These are phyloP conservation scores for Turdus rufiventris DNA, from an alignment of 2,113 vertebrate species.

Conservation along the genomic window DNA sequence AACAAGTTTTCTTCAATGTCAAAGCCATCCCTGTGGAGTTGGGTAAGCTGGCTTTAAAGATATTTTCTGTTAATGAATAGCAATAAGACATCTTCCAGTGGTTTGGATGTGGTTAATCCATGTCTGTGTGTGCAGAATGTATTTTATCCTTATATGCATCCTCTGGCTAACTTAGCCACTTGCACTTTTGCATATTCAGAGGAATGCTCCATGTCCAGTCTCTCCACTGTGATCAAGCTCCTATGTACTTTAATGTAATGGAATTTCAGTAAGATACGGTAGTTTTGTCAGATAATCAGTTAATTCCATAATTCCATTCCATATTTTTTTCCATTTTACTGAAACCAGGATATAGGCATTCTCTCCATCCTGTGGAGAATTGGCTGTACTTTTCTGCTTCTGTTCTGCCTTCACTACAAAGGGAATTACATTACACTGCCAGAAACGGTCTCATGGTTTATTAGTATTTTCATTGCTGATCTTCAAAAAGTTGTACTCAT, in stretches of 20 bases:
- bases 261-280: neutral
- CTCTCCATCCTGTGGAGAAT: neutral
- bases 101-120: neutral
- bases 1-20: neutral
- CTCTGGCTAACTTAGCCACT: neutral
- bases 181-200: neutral
- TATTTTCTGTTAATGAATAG: neutral
- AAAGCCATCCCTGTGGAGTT: neutral
- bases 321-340: neutral
- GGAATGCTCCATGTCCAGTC: neutral
- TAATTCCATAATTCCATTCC: neutral
- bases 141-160: neutral
- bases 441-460: neutral
- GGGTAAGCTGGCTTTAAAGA: neutral
- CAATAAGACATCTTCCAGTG: neutral
- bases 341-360: neutral
- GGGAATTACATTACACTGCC: constrained; percentile 3
- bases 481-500: neutral
- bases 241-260: neutral
- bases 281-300: neutral
- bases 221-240: neutral
- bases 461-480: constrained; percentile 15
- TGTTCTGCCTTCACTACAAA: constrained; percentile 13
- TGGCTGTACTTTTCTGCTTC: neutral
- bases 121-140: neutral